phyloP scores from a whole-genome alignment of 64 coral and sea anemone species.

The Anthopleura sola region DNA sequence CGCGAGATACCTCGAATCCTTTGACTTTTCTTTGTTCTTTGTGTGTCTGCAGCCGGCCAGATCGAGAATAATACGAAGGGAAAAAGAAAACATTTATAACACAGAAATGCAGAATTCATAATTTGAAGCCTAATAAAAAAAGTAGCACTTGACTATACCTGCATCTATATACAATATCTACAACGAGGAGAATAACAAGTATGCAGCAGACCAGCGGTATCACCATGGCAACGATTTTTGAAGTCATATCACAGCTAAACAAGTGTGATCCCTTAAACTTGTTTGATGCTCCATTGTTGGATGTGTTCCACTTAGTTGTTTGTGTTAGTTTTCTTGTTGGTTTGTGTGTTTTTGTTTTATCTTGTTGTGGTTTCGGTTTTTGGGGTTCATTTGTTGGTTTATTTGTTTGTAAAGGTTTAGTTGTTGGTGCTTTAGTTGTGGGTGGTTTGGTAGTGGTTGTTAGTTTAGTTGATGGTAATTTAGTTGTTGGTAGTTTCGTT shows the following conservation, averaged over 20 bases:
- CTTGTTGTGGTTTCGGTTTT: neutral
- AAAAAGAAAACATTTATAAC: too few relatives aligned
- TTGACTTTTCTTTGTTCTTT: neutral
- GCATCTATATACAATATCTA: neutral
- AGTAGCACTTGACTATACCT: neutral
- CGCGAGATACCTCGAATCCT: neutral
- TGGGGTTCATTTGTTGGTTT: neutral
- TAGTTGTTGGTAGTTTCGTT: neutral
- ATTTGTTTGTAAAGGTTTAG: neutral
- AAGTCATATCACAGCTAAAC: neutral
- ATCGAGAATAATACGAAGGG: neutral
- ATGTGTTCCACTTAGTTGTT: neutral
- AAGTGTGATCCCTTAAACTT: neutral
- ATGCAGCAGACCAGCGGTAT: slow-evolving; percentile 13
- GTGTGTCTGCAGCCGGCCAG: neutral
- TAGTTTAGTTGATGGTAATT: too few relatives aligned
- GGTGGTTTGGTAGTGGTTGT: too few relatives aligned
- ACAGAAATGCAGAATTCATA: too few relatives aligned
- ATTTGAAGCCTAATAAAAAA: too few relatives aligned
- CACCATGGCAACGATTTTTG: neutral
- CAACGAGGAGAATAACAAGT: neutral
- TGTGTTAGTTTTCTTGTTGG: neutral
- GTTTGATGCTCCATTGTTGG: neutral
- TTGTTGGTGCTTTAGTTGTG: too few relatives aligned
- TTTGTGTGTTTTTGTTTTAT: neutral